Base-by-base conservation (phyloP, 2,797 vertebrate species). In the Rhinatrema bivittatum region DNA sequence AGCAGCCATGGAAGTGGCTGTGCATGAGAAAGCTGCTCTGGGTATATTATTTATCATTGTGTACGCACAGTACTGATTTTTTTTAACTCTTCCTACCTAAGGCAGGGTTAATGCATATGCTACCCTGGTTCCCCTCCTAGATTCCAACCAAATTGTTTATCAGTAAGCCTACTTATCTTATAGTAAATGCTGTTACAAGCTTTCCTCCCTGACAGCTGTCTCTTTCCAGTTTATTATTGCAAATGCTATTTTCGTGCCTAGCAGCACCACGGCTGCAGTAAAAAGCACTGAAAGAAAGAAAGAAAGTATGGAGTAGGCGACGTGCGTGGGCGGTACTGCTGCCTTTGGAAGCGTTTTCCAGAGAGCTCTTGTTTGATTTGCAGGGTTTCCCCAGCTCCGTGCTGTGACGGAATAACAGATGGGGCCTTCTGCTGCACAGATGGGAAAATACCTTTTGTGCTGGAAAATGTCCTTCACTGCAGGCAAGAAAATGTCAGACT, bases 401-500 rank as follows among this genome's bases (percentile, higher is more conserved):
- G 56, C 22, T 9, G 18, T 31, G 50, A 46, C 25, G 26, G 64
- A 57, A 33, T 61, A 43, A 65, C 63, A 68, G 58, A 77, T 68
- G 65, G 60, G 47, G 42, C 40, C 40, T 61, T 62, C 32, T 39
- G 45, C 45, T 3, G 22, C 29, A 56, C 46, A 47, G 48, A 57
- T 63, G 36, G 54, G 65, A 60, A 72, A 70, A 68, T 68, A 65
- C 65, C 69, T 60, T 63, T 63, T 59, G 53, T 65, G 37, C 47
- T 44, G 12, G 5, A 55, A 54, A 57, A 9, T 43, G 55, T 39
- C 60, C 56, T 68, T 63, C 39, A 34, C 19, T 29, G 42, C 45
- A 26, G 21, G 36, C 40, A 49, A 38, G 25, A 32, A 33, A 37
- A 47, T 28, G 34, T 36, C 41, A 42, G 17, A 39, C 29, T 18